Evolutionary conservation across 2,797 vertebrate genomes (phyloP), one percentile per base, ranked within the genome.

Genomic region (Neosalanx taihuensis): DNA sequence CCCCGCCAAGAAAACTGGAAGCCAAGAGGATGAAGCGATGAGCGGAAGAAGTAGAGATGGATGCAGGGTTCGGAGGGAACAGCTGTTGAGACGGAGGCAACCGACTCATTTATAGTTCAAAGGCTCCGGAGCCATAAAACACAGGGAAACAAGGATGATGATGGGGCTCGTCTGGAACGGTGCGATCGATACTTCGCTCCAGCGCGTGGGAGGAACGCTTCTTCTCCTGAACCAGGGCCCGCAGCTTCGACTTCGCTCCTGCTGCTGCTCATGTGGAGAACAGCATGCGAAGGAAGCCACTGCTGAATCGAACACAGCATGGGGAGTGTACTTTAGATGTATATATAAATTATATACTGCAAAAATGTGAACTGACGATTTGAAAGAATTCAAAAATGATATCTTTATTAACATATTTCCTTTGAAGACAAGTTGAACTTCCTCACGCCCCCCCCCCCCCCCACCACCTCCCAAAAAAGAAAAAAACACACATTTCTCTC

Each of bases 91-190:
- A 84, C 81, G 81, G 84, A 82, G 73, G 81, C 60, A 3, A 83
- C 75, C 76, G 77, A 73, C 82, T 84, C 78, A 84, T 87, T 88
- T 85, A 86, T 75, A 84, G 81, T 87, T 88, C 83, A 87, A 83
- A 88, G 82, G 79, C 74, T 78, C 69, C 31, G 49, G 70, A 67
- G 70, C 80, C 79, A 83, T 79, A 63, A 69, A 76, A 80, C 73
- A 82, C 79, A 78, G 76, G 73, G 73, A 86, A 84, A 87, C 75
- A 74, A 87, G 84, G 75, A 26, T 61, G 69, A 76, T 83, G 76
- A 89, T 82, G 79, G 81, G 81, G 63, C 66, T 72, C 1, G 12
- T 76, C 59, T 77, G 62, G 76, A 83, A 85, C 69, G 76, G 77
- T 26, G 26, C 49, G 23, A 65, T 13, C 9, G 23, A 51, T 51